phyloP scores from a whole-genome alignment of 2,888 invertebrate species.

The Trachelus troglodyta region DNA sequence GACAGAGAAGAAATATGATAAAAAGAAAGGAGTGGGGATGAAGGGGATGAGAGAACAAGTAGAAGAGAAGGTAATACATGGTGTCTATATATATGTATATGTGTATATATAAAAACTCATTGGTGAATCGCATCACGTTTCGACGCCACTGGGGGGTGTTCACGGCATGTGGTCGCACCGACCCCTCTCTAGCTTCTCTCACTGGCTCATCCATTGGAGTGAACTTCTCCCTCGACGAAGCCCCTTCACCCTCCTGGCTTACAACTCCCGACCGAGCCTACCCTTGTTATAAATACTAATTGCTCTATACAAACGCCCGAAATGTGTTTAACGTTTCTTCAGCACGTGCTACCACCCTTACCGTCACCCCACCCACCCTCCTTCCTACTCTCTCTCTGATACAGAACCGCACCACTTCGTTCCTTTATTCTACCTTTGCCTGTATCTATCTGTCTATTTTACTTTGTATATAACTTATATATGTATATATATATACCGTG shows the following conservation, averaged over 20 bases:
- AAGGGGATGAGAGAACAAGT: slow-evolving; percentile 11
- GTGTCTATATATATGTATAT: neutral
- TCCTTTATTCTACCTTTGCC: neutral
- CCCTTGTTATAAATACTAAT: slow-evolving; percentile 61
- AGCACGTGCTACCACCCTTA: slow-evolving; percentile 35
- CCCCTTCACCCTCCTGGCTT: neutral
- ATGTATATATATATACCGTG: neutral
- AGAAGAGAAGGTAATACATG: slow-evolving; percentile 5
- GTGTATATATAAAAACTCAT: slow-evolving; percentile 34
- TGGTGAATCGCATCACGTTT: slow-evolving; percentile 55
- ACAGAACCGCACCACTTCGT: slow-evolving; percentile 1
- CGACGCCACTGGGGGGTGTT: slow-evolving; percentile 46
- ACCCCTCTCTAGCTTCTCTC: slow-evolving; percentile 33
- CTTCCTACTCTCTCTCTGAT: neutral
- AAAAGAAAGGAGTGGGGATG: slow-evolving; percentile 4
- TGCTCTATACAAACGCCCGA: slow-evolving; percentile 56
- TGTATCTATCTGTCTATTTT: slow-evolving; percentile 10
- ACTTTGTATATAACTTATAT: slow-evolving; percentile 3
- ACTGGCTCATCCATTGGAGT: slow-evolving; percentile 25
- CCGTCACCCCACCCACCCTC: neutral
- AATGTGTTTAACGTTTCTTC: slow-evolving; percentile 55
- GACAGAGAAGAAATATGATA: slow-evolving; percentile 2
- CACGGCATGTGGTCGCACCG: slow-evolving; percentile 57
- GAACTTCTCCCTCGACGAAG: slow-evolving; percentile 25
- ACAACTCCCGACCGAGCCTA: slow-evolving; percentile 37